Conservation (phyloP, 1,140 invertebrate species). For the Ylistrum balloti region DNA sequence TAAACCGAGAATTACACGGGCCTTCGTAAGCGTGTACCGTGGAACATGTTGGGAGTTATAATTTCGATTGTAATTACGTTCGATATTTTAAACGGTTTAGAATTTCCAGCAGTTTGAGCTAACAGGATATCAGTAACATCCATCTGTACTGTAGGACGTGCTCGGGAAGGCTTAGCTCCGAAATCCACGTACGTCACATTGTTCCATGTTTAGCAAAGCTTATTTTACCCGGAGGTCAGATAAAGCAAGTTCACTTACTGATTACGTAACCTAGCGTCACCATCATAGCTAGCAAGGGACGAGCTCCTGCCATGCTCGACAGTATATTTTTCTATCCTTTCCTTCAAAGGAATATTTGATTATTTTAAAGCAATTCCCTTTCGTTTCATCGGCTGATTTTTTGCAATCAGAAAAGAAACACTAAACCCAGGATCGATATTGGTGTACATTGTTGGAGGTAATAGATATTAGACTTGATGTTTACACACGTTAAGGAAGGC, state of each 20-base stretch:
- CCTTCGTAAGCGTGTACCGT: background rate
- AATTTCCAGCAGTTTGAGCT: constrained; percentile 7
- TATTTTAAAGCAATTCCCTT: background rate
- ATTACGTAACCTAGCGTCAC: background rate
- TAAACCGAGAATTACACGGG: background rate
- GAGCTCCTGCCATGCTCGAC: background rate
- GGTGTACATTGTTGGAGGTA: background rate
- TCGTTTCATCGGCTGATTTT: background rate
- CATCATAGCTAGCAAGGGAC: background rate
- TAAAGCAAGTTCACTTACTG: background rate
- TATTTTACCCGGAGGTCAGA: constrained; percentile 31
- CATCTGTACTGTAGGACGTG: background rate
- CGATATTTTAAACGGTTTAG: constrained; percentile 11
- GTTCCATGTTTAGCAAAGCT: background rate
- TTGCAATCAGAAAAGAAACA: constrained; percentile 10
- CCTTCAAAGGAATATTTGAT: constrained; percentile 14
- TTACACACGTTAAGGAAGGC: background rate
- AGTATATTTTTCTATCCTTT: background rate
- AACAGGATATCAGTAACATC: background rate
- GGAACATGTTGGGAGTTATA: constrained; percentile 23
- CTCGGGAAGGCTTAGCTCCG: background rate
- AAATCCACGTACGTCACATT: background rate
- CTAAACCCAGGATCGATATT: background rate
- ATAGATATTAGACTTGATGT: background rate
- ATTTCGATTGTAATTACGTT: background rate